Evolutionary conservation across 2,888 invertebrate species (phyloP), one percentile per base, ranked within the genome.

Genomic region (Synergus umbraculus): DNA sequence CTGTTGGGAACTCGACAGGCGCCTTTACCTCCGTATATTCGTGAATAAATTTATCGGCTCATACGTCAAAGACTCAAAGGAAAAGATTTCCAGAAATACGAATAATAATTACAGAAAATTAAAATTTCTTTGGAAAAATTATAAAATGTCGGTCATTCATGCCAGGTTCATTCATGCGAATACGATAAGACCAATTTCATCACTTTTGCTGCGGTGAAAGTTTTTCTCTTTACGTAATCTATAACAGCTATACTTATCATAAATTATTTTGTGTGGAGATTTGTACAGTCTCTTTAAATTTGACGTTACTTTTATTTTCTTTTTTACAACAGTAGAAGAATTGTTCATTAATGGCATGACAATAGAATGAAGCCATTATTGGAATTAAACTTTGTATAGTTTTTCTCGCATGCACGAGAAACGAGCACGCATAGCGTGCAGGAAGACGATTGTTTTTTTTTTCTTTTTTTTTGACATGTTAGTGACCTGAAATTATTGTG

Each of bases 1-100:
- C 69, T 29, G 49, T 22, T n/a, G 69, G 54, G 69, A 73, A 22
- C n/a, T 73, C 22, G 29, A 13, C 29, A 49, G 49, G 37, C 69
- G 54, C 49, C 49, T 73, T 54, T 49, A 54, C 29, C 37, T 73
- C 49, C 22, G 54, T 54, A 49, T 49, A 73, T 73, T 49, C 54
- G 15, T 9, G 54, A 73, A 73, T 49, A 73, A 73, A 49, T 73
- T 73, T 49, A 29, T 73, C 67, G 65, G 9, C 65, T 65, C 10
- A 43, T 41, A 65, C 41, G 15, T 29, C 22, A 29, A 29, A 29
- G 22, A 29, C 22, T 69, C 29, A 8, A 49, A 18, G 29, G n/a
- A 46, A 15, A 43, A 3, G 22, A 46, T 67, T 18, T 44, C 44
- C 22, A 46, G 46, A 22, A 69, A 69, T 54, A 54, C 22, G 22